These are phyloP conservation scores for Wasmannia auropunctata DNA, from an alignment of 1,140 invertebrate species.

Conservation along the genomic window DNA sequence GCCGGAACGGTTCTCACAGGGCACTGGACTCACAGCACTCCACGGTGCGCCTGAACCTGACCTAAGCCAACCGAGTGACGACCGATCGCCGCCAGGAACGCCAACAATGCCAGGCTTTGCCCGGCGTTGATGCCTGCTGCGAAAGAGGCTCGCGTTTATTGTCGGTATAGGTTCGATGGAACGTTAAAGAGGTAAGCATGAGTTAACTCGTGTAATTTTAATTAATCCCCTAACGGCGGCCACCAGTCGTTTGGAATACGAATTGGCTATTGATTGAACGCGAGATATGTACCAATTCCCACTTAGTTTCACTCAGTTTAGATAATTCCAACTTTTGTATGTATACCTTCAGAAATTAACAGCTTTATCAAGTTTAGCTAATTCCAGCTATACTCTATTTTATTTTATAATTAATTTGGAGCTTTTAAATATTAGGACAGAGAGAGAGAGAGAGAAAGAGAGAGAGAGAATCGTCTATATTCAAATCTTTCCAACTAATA, in stretches of 20 bases:
- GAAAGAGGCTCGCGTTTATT: slow-evolving; percentile 22
- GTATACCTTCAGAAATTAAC: background rate
- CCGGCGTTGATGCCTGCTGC: background rate
- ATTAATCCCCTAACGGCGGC: background rate
- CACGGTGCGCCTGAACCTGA: slow-evolving; percentile 66
- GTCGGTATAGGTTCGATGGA: background rate
- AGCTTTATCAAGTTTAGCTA: background rate
- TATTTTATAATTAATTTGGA: background rate
- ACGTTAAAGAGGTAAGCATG: slow-evolving; percentile 4
- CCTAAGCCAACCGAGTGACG: slow-evolving; percentile 67
- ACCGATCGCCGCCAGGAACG: slow-evolving; percentile 57
- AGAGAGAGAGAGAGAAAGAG: too few species aligned
- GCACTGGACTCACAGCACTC: slow-evolving; percentile 65
- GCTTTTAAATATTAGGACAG: too few species aligned
- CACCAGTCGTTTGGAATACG: background rate
- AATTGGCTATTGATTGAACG: background rate
- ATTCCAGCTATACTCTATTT: too few species aligned
- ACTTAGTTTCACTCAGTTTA: background rate
- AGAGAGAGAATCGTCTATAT: background rate
- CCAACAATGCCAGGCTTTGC: slow-evolving; percentile 31
- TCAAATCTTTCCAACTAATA: background rate
- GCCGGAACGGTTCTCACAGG: slow-evolving; percentile 72
- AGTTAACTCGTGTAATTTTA: slow-evolving; percentile 26
- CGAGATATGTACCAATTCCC: background rate
- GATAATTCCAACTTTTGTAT: background rate